Evolutionary conservation across 2,888 invertebrate species (phyloP).

Genomic region (Oegoconia quadripuncta): DNA sequence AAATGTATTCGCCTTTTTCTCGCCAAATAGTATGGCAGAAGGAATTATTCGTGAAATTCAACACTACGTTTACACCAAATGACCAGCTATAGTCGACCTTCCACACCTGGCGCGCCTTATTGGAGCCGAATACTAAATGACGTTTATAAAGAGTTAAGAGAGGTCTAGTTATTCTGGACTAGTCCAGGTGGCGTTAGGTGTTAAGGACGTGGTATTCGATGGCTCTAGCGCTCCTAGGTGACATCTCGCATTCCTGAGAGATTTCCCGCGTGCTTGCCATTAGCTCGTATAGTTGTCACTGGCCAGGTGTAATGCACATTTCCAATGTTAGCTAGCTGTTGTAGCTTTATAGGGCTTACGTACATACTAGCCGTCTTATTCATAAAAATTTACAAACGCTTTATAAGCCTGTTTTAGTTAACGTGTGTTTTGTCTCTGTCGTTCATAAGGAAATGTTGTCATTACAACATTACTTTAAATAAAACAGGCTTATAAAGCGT

Average conservation of each 20-base stretch:
- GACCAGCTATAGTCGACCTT: conserved; percentile 27
- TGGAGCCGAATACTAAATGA: conserved; percentile 12
- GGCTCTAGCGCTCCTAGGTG: conserved; percentile 32
- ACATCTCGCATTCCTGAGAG: conserved; percentile 40
- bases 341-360: too few species aligned
- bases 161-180: conserved; percentile 30
- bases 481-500: too few species aligned
- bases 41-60: conserved; percentile 59
- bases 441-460: too few species aligned
- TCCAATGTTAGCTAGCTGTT: too few species aligned
- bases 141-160: conserved; percentile 15
- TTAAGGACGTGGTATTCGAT: conserved; percentile 43
- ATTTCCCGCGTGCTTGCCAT: conserved; percentile 29
- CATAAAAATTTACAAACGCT: too few species aligned
- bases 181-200: conserved; percentile 39
- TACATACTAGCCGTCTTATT: too few species aligned
- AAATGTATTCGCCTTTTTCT: conserved; percentile 39
- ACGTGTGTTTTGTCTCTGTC: too few species aligned
- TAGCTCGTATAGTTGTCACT: conserved; percentile 16
- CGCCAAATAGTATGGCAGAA: conserved; percentile 46
- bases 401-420: too few species aligned
- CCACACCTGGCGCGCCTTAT: conserved; percentile 7
- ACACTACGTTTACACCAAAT: conserved; percentile 51
- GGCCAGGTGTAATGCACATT: too few species aligned
- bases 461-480: too few species aligned